phyloP scores from a whole-genome alignment of 2,888 invertebrate genomes.

The Coecobrya sp. region DNA sequence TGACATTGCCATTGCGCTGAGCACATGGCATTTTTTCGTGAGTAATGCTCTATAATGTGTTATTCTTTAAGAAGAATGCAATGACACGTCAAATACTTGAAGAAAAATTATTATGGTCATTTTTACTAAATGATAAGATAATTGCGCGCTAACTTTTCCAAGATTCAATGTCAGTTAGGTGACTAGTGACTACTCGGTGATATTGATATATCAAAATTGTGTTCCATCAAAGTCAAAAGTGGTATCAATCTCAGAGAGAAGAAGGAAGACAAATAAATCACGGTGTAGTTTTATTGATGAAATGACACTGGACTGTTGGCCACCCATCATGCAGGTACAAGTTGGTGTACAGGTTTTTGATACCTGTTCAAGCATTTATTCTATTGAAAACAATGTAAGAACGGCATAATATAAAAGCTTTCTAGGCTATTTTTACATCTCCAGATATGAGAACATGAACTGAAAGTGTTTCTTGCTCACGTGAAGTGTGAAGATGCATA shows the following conservation, averaged over 20 bases:
- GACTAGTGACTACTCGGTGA: too few species aligned
- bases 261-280: neutral
- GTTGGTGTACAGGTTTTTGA: too few species aligned
- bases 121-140: constrained; percentile 4
- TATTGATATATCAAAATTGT: neutral
- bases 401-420: too few species aligned
- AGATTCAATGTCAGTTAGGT: constrained; percentile 1
- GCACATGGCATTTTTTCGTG: neutral
- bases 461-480: too few species aligned
- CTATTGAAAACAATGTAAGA: too few species aligned
- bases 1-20: constrained; percentile 21
- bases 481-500: too few species aligned
- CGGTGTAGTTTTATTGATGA: neutral
- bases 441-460: too few species aligned
- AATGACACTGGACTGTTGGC: neutral
- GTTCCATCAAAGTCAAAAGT: neutral
- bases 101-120: neutral
- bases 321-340: neutral
- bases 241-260: neutral
- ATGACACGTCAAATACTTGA: constrained; percentile 13
- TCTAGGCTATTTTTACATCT: too few species aligned
- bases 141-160: neutral
- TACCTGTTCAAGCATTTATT: too few species aligned
- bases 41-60: neutral
- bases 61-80: neutral